Conservation (phyloP, 2,113 vertebrate species). For the Siniperca chuatsi region DNA sequence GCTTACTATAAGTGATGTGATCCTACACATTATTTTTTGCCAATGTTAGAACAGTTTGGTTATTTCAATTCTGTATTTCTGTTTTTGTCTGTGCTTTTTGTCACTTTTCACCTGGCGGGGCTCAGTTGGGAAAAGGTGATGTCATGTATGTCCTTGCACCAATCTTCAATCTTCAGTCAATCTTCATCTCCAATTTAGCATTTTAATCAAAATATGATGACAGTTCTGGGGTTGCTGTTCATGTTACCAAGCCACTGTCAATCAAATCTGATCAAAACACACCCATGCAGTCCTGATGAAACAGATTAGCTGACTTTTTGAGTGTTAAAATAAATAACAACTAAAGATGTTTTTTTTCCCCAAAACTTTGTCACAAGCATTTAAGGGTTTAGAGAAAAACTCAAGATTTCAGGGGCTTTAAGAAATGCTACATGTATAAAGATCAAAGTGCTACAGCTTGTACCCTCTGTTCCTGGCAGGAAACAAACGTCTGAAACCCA, state of each 20-base stretch:
- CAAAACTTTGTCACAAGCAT: background rate
- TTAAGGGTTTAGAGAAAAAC: too few relatives aligned
- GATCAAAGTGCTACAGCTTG: background rate
- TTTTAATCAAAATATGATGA: background rate
- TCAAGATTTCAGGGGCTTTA: background rate
- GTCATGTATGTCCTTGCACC: background rate
- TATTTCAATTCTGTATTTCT: too few relatives aligned
- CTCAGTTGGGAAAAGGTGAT: background rate
- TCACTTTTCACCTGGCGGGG: too few relatives aligned
- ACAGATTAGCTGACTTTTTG: background rate
- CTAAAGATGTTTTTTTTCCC: background rate
- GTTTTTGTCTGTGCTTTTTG: too few relatives aligned
- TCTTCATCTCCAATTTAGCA: background rate
- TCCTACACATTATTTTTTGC: background rate
- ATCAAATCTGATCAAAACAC: background rate
- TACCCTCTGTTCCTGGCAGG: conserved; percentile 98
- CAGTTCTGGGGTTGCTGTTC: background rate
- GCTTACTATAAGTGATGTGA: background rate
- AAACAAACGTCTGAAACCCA: conserved; percentile 98
- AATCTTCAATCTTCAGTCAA: too few relatives aligned
- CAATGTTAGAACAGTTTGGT: too few relatives aligned
- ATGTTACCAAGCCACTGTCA: background rate
- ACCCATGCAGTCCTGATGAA: background rate
- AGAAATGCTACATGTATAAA: background rate
- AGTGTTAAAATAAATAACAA: background rate